Evolutionary conservation across 2,113 vertebrate genomes (phyloP).

Genomic region (Erythrolamprus reginae): DNA sequence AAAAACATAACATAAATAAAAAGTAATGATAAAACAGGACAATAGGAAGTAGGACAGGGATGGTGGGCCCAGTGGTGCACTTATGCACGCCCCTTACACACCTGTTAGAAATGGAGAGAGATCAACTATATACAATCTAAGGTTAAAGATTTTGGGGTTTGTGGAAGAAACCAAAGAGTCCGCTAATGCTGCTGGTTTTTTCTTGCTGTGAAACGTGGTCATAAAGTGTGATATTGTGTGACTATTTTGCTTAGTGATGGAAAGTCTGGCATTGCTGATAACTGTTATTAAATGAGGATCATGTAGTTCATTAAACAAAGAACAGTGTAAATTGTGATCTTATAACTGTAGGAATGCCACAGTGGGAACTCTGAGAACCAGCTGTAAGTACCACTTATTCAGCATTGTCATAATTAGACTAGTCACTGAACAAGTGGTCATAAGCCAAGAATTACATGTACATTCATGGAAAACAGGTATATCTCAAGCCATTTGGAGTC

Average conservation of each 20-base stretch:
- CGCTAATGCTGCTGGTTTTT: no score
- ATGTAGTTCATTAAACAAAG: background rate
- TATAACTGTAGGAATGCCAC: background rate
- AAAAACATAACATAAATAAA: no score
- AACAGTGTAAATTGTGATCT: background rate
- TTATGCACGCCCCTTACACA: no score
- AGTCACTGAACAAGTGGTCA: background rate
- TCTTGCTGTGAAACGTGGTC: background rate
- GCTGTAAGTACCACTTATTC: background rate
- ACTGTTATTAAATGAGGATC: background rate
- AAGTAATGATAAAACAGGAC: no score
- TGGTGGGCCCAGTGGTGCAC: no score
- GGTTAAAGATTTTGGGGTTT: no score
- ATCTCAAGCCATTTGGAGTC: background rate
- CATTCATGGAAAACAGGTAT: background rate
- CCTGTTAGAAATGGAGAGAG: no score
- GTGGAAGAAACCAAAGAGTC: no score
- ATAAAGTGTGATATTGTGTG: background rate
- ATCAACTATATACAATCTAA: no score
- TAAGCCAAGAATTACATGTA: background rate
- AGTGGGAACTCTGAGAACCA: background rate
- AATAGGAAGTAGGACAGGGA: no score
- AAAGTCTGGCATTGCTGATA: background rate
- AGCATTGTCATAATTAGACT: background rate
- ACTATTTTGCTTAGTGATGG: background rate